Base-by-base conservation (phyloP, 2,888 invertebrate genomes). In the Homarus gammarus region DNA sequence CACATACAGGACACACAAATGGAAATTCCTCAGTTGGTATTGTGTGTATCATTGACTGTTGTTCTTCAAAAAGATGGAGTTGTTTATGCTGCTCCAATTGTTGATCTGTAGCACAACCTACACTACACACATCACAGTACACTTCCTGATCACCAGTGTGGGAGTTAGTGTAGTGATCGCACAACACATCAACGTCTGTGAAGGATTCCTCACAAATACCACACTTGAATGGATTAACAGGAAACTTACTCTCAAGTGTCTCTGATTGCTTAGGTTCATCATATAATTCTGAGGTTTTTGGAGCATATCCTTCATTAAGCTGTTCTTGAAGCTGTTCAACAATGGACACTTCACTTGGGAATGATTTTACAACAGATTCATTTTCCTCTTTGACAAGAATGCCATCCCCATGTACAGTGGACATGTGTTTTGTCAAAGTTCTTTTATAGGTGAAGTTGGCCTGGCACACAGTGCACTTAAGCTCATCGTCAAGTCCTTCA, bases 81-180 rank as follows among this genome's bases (percentile, higher is more conserved):
- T 85, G 77, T 51, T 89, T 90, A 77, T 92, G 92, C 33, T 84
- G 78, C 36, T 89, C 90, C 75, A 92, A 49, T 70, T 92, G 92
- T 31, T 84, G 73, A 10, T 92, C 92, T 31, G 72, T 87, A 56
- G 90, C 85, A 84, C 92, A 92, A 6, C 92, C 92, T 38, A 90
- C 92, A 70, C 89, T 84, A 83, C 92, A 92, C 0, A 87, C 84
- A 68, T 87, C 90, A 79, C 92, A 92, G 82, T 91, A 90, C n/a
- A 90, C 84, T 18, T 86, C 81, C 81, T 92, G 91, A 5, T 92
- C 92, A 27, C 92, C 92, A 8, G 92, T 90, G 77, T 92, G 92
- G 51, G 86, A 89, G 44, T 89, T 91, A 2, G 89, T 81, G 73
- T 90, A 92, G 70, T 92, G 92, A 68, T 92, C 92, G 61, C 92